phyloP scores from a whole-genome alignment of 2,888 invertebrate genomes.

The Drosophila mimica region DNA sequence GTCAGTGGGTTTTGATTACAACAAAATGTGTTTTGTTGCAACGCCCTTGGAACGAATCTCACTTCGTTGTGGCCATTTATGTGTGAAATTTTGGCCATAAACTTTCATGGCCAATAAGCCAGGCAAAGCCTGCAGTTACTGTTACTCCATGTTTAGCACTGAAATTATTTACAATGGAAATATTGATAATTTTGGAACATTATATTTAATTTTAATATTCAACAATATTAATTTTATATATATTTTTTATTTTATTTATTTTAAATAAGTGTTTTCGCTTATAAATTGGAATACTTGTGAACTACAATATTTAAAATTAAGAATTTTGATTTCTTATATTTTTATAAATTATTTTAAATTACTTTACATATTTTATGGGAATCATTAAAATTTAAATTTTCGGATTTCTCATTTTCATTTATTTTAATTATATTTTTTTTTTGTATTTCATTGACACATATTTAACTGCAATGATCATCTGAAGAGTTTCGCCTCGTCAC shows the following conservation, averaged over 20 bases:
- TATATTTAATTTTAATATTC: neutral
- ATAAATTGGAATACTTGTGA: neutral
- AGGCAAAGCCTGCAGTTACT: neutral
- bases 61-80: conserved; percentile 46
- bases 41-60: conserved; percentile 75
- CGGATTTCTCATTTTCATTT: neutral
- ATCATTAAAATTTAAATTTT: neutral
- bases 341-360: neutral
- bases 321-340: neutral
- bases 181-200: neutral
- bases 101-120: too few relatives aligned
- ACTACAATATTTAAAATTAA: neutral
- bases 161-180: neutral
- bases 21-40: conserved; percentile 31
- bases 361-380: neutral
- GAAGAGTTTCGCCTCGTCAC: conserved; percentile 5
- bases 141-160: neutral
- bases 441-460: neutral
- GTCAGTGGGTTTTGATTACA: conserved; percentile 61
- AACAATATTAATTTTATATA: fast-evolving
- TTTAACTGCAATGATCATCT: neutral
- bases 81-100: conserved; percentile 51
- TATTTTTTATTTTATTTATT: neutral
- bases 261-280: neutral
- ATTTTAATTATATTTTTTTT: neutral